Conservation (phyloP, 2,113 vertebrate genomes). For the Guaruba guarouba region DNA sequence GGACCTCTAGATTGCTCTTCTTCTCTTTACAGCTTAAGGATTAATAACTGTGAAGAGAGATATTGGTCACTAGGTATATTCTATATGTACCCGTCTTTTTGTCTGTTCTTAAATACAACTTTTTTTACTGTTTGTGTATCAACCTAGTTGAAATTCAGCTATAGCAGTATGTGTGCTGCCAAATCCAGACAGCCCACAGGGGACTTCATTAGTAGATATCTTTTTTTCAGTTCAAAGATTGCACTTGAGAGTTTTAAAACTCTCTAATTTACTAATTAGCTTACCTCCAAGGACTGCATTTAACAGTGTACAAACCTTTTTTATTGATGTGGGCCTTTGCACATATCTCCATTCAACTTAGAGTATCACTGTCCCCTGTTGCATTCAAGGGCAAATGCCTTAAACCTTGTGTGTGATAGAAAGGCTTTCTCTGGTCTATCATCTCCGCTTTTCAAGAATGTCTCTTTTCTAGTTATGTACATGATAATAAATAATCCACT, state of each 20-base stretch:
- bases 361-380: slow-evolving; percentile 42
- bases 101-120: neutral
- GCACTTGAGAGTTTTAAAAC: slow-evolving; percentile 76
- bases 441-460: neutral
- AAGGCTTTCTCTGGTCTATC: neutral
- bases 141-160: slow-evolving; percentile 68
- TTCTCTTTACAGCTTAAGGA: neutral
- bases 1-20: neutral
- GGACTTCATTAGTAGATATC: slow-evolving; percentile 80
- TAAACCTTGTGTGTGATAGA: neutral
- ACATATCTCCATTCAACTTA: slow-evolving; percentile 48
- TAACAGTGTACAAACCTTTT: slow-evolving; percentile 75
- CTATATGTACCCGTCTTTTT: neutral
- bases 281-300: slow-evolving; percentile 70
- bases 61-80: neutral
- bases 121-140: slow-evolving; percentile 5
- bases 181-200: slow-evolving; percentile 63
- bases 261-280: slow-evolving; percentile 80
- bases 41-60: neutral
- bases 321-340: slow-evolving; percentile 72
- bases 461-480: neutral
- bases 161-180: slow-evolving; percentile 19
- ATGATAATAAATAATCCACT: slow-evolving; percentile 23
- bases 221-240: slow-evolving; percentile 78
- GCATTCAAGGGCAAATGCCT: slow-evolving; percentile 61